Evolutionary conservation across 2,113 vertebrate species (phyloP).

Genomic region (Cepphus grylle): DNA sequence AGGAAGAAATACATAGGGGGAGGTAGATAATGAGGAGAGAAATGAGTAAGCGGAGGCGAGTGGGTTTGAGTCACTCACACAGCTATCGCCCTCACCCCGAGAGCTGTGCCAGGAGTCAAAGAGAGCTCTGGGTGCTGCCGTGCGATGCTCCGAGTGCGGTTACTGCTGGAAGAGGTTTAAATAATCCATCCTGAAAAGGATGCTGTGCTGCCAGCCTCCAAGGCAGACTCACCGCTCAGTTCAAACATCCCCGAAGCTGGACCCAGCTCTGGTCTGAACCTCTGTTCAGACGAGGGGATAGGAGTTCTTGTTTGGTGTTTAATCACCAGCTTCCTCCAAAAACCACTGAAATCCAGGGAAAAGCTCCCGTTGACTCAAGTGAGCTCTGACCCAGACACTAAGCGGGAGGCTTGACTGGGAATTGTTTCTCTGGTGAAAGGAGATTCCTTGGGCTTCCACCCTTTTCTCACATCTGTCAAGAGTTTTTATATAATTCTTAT

Average conservation of each 20-base stretch:
- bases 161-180: neutral
- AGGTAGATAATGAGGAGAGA: neutral
- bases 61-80: neutral
- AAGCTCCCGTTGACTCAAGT: neutral
- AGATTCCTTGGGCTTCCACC: neutral
- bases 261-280: neutral
- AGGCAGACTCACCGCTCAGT: neutral
- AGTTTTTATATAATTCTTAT: neutral
- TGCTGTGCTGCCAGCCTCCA: neutral
- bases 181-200: neutral
- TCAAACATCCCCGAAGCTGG: neutral
- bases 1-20: neutral
- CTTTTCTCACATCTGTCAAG: neutral
- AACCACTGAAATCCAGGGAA: neutral
- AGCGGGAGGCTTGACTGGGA: neutral
- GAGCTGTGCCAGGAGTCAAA: neutral
- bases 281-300: neutral
- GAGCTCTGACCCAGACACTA: neutral
- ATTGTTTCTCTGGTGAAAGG: neutral
- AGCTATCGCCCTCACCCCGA: neutral
- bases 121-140: neutral
- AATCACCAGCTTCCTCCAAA: neutral
- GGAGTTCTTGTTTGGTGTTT: neutral
- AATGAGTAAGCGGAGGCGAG: neutral
- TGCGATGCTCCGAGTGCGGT: accelerated